These are phyloP conservation scores for Tetramorium bicarinatum DNA, from an alignment of 2,888 invertebrate species.

Conservation along the genomic window DNA sequence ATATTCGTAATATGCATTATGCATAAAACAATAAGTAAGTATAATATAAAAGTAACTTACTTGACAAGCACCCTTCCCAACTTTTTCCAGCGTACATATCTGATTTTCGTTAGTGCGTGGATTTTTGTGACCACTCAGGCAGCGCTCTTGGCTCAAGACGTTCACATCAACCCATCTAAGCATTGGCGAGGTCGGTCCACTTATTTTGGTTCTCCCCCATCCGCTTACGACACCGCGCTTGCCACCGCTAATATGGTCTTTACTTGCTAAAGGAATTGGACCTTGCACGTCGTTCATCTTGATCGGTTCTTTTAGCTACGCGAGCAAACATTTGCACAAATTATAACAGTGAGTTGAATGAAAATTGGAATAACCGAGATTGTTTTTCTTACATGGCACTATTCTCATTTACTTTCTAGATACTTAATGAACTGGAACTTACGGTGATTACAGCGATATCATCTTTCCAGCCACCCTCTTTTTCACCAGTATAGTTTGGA, in stretches of 20 bases:
- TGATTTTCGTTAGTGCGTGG: constrained; percentile 12
- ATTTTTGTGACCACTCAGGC: constrained; percentile 6
- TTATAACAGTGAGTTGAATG: neutral
- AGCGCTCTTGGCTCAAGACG: neutral
- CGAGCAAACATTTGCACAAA: neutral
- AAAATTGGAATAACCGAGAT: neutral
- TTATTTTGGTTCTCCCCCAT: constrained; percentile 18
- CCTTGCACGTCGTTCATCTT: neutral
- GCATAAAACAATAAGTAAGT: constrained; percentile 19
- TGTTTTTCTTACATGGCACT: neutral
- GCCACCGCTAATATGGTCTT: neutral
- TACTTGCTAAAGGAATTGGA: constrained; percentile 22
- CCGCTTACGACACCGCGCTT: constrained; percentile 9
- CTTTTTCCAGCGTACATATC: constrained; percentile 19
- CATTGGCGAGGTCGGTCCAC: neutral
- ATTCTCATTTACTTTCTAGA: neutral
- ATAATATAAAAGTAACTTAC: constrained; percentile 10
- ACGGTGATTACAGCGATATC: constrained; percentile 40
- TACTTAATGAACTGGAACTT: neutral
- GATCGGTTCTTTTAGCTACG: constrained; percentile 6
- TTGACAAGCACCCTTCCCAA: neutral
- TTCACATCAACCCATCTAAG: neutral
- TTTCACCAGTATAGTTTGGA: neutral
- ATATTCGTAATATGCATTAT: constrained; percentile 6
- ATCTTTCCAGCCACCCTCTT: neutral